Conservation (phyloP, 2,113 vertebrate genomes). For the Eclectus roratus region DNA sequence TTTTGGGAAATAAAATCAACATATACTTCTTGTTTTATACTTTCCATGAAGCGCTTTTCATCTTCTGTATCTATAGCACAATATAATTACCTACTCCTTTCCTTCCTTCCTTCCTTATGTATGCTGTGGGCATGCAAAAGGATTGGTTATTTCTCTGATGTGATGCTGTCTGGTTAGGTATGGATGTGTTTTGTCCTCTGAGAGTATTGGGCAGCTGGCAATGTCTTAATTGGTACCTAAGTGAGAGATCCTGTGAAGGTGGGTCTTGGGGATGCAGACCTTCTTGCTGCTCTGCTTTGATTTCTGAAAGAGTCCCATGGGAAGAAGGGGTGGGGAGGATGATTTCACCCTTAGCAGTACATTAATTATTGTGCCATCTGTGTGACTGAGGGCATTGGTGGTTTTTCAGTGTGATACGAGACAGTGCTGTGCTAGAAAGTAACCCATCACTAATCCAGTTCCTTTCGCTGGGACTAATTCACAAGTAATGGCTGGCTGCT, state of each 20-base stretch:
- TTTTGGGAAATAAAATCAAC: not conserved
- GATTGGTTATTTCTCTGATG: not conserved
- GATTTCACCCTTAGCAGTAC: not conserved
- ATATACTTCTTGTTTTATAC: not conserved
- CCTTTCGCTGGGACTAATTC: not conserved
- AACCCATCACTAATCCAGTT: not conserved
- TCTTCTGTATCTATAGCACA: not conserved
- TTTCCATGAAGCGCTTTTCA: not conserved
- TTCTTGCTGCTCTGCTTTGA: not conserved
- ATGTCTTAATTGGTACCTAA: not conserved
- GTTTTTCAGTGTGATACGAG: not conserved
- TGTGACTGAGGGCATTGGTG: not conserved
- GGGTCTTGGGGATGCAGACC: not conserved
- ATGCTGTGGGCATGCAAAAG: not conserved
- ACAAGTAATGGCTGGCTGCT: rapidly evolving
- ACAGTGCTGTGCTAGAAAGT: not conserved
- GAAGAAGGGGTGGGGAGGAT: not conserved
- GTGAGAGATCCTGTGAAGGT: not conserved
- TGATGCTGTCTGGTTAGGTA: not conserved
- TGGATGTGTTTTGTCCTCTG: not conserved
- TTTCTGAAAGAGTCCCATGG: not conserved
- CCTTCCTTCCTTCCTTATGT: not conserved
- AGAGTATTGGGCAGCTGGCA: not conserved
- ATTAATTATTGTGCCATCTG: not conserved
- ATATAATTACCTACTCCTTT: not conserved